phyloP scores from a whole-genome alignment of 2,888 invertebrate genomes.

The Panorpa germanica region DNA sequence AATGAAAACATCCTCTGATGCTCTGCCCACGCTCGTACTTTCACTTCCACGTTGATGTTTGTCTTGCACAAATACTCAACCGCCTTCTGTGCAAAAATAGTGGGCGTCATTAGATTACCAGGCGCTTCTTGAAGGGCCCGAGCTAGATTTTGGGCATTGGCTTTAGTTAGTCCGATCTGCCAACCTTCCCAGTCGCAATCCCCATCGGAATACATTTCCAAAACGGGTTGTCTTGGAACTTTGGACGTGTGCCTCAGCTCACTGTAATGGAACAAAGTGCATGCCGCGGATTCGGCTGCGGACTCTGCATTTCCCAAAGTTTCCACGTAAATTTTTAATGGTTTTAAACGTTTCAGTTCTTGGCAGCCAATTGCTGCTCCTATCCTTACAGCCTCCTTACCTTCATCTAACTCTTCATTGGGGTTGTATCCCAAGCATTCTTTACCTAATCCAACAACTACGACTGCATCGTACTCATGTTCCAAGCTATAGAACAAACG shows the following conservation, averaged over 20 bases:
- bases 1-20: slow-evolving; percentile 64
- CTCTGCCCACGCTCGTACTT: slow-evolving; percentile 57
- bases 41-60: slow-evolving; percentile 21
- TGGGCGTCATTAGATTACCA: slow-evolving; percentile 55
- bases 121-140: slow-evolving; percentile 57
- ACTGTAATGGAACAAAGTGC: slow-evolving; percentile 42
- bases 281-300: slow-evolving; percentile 48
- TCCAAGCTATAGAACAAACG: slow-evolving; percentile 41
- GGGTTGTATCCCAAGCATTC: slow-evolving; percentile 37
- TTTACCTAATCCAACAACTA: slow-evolving; percentile 46
- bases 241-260: too few species aligned
- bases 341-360: slow-evolving; percentile 28
- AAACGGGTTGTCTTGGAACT: too few species aligned
- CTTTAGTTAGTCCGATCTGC: slow-evolving; percentile 43
- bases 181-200: slow-evolving; percentile 46
- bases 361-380: slow-evolving; percentile 36
- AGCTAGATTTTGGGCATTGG: slow-evolving; percentile 55
- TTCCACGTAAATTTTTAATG: slow-evolving; percentile 38
- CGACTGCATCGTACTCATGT: slow-evolving; percentile 35
- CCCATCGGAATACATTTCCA: too few species aligned
- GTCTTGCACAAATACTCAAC: slow-evolving; percentile 14
- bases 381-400: slow-evolving; percentile 44
- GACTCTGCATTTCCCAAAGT: slow-evolving; percentile 54
- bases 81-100: slow-evolving; percentile 35
- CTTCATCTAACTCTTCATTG: slow-evolving; percentile 44